phyloP scores from a whole-genome alignment of 2,113 vertebrate genomes.

The Galeopterus variegatus region DNA sequence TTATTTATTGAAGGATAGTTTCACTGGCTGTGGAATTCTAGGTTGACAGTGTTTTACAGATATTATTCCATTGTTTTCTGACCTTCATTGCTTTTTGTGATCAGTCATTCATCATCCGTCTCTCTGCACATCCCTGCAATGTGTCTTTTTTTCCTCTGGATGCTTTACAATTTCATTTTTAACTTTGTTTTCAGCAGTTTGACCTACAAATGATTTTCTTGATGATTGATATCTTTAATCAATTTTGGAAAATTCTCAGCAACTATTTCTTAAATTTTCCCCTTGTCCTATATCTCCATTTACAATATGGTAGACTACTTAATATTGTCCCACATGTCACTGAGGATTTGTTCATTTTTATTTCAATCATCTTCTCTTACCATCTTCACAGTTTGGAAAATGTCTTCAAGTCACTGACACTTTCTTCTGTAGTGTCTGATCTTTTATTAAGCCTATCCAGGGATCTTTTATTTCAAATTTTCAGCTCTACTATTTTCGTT shows the following conservation, averaged over 20 bases:
- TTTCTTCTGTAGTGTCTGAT: background rate
- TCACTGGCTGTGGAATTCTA: background rate
- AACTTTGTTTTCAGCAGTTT: slow-evolving; percentile 1
- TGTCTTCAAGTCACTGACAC: background rate
- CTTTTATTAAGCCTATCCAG: background rate
- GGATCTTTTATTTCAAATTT: background rate
- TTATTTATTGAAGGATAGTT: slow-evolving; percentile 41
- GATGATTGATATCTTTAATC: background rate
- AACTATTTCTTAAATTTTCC: background rate
- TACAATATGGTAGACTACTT: background rate
- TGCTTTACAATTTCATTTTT: slow-evolving; percentile 22
- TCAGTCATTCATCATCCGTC: background rate
- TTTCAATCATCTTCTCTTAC: background rate
- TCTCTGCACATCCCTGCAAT: background rate
- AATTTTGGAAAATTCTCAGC: slow-evolving; percentile 32
- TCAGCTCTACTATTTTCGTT: background rate
- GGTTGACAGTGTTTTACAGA: background rate
- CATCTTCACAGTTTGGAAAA: background rate
- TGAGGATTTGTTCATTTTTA: background rate
- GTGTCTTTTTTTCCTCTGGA: background rate
- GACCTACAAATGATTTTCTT: background rate
- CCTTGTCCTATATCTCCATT: background rate
- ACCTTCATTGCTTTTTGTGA: background rate
- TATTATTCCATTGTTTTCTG: background rate
- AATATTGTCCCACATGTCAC: background rate